Evolutionary conservation across 2,888 invertebrate genomes (phyloP), one percentile per base, ranked within the genome.

Genomic region (Heterodera filipjevi): DNA sequence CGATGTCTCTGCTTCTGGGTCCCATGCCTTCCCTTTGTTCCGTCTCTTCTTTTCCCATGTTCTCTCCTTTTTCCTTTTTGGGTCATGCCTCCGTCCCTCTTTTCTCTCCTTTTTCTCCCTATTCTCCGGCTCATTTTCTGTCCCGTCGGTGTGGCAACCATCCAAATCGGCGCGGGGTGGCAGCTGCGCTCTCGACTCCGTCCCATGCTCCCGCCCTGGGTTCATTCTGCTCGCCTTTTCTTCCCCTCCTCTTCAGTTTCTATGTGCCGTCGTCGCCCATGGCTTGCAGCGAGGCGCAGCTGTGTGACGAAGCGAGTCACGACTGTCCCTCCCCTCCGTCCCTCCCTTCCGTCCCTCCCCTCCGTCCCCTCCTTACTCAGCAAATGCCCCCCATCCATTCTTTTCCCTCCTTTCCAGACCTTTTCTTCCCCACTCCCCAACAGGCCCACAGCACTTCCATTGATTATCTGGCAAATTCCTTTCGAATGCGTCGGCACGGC

Each of bases 141-240:
- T 35, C 33, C 68, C 68, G 68, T 68, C 68, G 68, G 68, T 33
- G 32, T 32, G 33, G 68, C 68, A 68, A 68, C 68, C 59, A n/a
- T 27, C 59, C 59, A n/a, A 59, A 59, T 59, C 68, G 68, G 32
- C n/a, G 35, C 68, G 68, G 68, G 33, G 68, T 68, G 68, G 68
- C 68, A 68, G 68, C 68, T 68, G 68, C 68, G 68, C 68, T 68
- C 68, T 59, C 59, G 59, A 68, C 68, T 68, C 68, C 19, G 19
- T 27, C 27, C 68, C 19, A 16, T 27, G 32, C 66, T 32, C 33
- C 22, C 66, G 12, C 19, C 68, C 68, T 5, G 3, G 68, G 33
- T 33, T 35, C 35, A 33, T 32, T 68, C 33, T 35, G 19, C 19
- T 32, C 22, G 19, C 32, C 68, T 22, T 10, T 68, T 33, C 68